phyloP scores from a whole-genome alignment of 2,888 invertebrate genomes.

The Heliconius charithonia region DNA sequence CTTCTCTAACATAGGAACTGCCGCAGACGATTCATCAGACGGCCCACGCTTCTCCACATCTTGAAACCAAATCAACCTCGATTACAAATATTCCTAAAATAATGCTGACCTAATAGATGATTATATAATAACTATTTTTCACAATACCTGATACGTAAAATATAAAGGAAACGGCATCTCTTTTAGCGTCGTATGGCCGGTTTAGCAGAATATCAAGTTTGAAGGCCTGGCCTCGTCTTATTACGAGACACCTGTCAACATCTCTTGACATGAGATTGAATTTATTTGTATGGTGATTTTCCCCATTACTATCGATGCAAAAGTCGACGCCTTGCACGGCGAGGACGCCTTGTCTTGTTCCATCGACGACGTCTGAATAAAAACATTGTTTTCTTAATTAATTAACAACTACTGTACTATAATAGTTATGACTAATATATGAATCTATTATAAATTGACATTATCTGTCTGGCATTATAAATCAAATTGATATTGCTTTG shows the following conservation, averaged over 20 bases:
- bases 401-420: neutral
- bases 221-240: slow-evolving; percentile 93
- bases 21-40: slow-evolving; percentile 91
- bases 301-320: slow-evolving; percentile 88
- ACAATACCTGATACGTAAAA: slow-evolving; percentile 89
- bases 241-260: slow-evolving; percentile 86
- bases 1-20: slow-evolving; percentile 87
- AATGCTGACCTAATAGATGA: slow-evolving; percentile 28
- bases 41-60: slow-evolving; percentile 91
- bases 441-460: neutral
- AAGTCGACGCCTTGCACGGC: slow-evolving; percentile 89
- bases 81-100: slow-evolving; percentile 46
- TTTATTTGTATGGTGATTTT: slow-evolving; percentile 89
- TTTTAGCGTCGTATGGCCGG: slow-evolving; percentile 88
- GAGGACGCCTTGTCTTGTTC: slow-evolving; percentile 83
- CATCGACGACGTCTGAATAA: slow-evolving; percentile 77
- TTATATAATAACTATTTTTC: slow-evolving; percentile 42
- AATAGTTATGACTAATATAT: slow-evolving; percentile 7
- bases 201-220: slow-evolving; percentile 88
- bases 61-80: slow-evolving; percentile 56
- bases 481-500: neutral
- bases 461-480: neutral
- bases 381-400: slow-evolving; percentile 35
- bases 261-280: slow-evolving; percentile 88
- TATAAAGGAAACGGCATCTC: slow-evolving; percentile 92